These are phyloP conservation scores for Drosophila ercepeae DNA, from an alignment of 1,140 invertebrate genomes.

Conservation along the genomic window DNA sequence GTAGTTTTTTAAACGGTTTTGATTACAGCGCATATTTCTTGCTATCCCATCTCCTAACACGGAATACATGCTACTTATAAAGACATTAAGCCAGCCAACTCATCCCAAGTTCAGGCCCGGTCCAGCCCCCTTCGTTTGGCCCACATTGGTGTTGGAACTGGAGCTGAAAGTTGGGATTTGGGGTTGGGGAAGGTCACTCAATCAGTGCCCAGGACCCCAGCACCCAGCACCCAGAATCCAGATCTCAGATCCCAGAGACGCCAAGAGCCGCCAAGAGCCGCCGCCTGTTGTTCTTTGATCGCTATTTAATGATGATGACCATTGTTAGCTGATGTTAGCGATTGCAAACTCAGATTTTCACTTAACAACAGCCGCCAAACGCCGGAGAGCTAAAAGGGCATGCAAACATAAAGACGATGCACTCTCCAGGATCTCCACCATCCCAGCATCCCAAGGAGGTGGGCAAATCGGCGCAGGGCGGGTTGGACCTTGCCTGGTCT, in stretches of 20 bases:
- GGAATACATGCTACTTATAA: constrained; percentile 67
- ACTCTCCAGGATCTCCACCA: constrained; percentile 40
- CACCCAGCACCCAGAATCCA: background rate
- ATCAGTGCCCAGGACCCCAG: constrained; percentile 48
- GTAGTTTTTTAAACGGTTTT: constrained; percentile 80
- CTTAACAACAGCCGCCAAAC: constrained; percentile 69
- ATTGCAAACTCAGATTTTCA: constrained; percentile 78
- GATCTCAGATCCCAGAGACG: background rate
- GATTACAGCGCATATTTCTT: constrained; percentile 74
- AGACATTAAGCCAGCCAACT: constrained; percentile 71
- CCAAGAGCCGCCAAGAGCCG: constrained; percentile 22
- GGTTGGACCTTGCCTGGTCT: background rate
- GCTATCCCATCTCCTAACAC: constrained; percentile 5
- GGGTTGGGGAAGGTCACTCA: constrained; percentile 66
- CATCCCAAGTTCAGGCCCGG: constrained; percentile 3
- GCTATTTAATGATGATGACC: constrained; percentile 83
- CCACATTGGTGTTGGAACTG: constrained; percentile 37
- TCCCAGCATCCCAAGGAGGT: constrained; percentile 34
- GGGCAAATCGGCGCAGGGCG: background rate
- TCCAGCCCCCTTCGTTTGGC: constrained; percentile 46
- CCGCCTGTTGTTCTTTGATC: constrained; percentile 64
- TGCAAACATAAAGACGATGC: constrained; percentile 75
- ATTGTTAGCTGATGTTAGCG: constrained; percentile 83
- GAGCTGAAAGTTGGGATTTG: background rate
- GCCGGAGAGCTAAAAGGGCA: constrained; percentile 63